Conservation (phyloP, 2,888 invertebrate genomes). For the Xestobium rufovillosum region DNA sequence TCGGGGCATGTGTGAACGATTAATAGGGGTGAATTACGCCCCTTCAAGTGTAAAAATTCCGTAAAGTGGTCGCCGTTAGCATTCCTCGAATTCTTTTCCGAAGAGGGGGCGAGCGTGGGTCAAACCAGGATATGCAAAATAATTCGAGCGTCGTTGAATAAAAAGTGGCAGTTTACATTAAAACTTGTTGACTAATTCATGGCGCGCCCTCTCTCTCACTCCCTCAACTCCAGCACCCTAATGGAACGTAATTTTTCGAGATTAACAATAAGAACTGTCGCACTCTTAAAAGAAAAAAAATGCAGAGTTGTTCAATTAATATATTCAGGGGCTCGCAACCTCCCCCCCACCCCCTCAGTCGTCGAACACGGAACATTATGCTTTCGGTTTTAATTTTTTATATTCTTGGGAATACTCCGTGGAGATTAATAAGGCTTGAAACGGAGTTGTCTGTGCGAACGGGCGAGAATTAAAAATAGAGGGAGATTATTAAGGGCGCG, state of each 20-base stretch:
- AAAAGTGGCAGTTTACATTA: slow-evolving; percentile 42
- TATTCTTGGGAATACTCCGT: slow-evolving; percentile 40
- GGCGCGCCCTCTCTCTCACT: slow-evolving; percentile 29
- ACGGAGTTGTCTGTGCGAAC: slow-evolving; percentile 30
- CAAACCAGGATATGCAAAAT: too few species aligned
- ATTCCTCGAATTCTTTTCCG: too few species aligned
- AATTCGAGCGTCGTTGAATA: slow-evolving; percentile 38
- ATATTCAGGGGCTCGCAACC: slow-evolving; percentile 35
- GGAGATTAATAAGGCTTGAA: slow-evolving; percentile 43
- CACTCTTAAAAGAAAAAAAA: slow-evolving; percentile 41
- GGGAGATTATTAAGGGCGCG: slow-evolving; percentile 30
- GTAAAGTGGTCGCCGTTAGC: too few species aligned
- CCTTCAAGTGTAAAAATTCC: too few species aligned
- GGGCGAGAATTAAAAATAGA: slow-evolving; percentile 40
- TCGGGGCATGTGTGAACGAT: too few species aligned
- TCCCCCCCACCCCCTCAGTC: slow-evolving; percentile 22
- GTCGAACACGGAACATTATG: slow-evolving; percentile 39
- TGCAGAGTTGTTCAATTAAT: slow-evolving; percentile 44
- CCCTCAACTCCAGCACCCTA: slow-evolving; percentile 22
- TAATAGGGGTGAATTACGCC: too few species aligned
- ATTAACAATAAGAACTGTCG: slow-evolving; percentile 42
- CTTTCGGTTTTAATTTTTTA: slow-evolving; percentile 42
- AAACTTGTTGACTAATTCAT: slow-evolving; percentile 42
- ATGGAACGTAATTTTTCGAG: slow-evolving; percentile 25
- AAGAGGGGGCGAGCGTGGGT: too few species aligned